Evolutionary conservation across 2,113 vertebrate species (phyloP), one percentile per base, ranked within the genome.

Genomic region (Ictalurus punctatus): DNA sequence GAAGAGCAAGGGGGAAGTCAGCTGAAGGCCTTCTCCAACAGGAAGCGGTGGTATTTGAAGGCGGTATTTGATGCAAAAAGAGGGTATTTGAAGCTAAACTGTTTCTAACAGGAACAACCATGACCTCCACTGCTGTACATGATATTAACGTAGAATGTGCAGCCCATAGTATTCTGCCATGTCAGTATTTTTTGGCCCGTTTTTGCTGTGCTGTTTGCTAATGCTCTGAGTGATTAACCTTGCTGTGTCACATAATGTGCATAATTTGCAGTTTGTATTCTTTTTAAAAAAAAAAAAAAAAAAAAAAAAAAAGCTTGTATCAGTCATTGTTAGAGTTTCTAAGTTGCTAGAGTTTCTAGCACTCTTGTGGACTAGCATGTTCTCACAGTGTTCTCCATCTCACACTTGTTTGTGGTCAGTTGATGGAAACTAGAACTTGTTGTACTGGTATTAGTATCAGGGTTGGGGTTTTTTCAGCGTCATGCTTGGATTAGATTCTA

Each of bases 1-100:
- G 79, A 58, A 54, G 52, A 54, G 80, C n/a, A 61, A 85, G 59
- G 67, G 34, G 85, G 85, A 86, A 86, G 84, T 86, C 67, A 73
- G 34, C 52, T 40, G 56, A 40, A 76, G 23, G 27, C 40, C 30
- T 76, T 76, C 67, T 74, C 23, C 19, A 61, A 76, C 56, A 59
- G 71, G 54, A 86, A 86, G 34, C 10, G 3, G 37, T 9, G 58
- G 34, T 63, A 37, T 25, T 63, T 40, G 19, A 83, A 27, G 59
- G 52, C 6, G 27, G 78, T 30, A 81, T 30, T 30, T 81, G 13
- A 73, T 34, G 84, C 48, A 56, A 37, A 37, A 52, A 44, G 40
- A 44, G 44, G 21, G 30, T 61, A 21, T 56, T 85, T 76, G 54
- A 86, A 30, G 27, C 21, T 61, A n/a, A 61, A 44, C 34, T 6